Evolutionary conservation across 2,113 vertebrate species (phyloP).

Genomic region (Macquaria australasica): DNA sequence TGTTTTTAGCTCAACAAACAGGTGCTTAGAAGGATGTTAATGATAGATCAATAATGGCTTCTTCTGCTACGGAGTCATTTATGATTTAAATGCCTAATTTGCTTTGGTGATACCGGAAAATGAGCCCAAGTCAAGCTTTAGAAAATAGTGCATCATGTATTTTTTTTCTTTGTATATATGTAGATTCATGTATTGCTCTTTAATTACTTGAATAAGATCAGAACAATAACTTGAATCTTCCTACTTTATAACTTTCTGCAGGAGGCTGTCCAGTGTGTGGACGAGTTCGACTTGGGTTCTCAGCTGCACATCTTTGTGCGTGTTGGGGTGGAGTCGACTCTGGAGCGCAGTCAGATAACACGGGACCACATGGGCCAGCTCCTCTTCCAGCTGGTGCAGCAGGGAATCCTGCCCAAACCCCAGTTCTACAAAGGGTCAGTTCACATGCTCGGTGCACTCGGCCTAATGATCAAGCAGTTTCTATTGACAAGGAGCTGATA

Average conservation of each 20-base stretch:
- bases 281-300: constrained; percentile 88
- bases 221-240: neutral
- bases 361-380: constrained; percentile 97
- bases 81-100: neutral
- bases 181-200: neutral
- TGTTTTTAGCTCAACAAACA: neutral
- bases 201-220: neutral
- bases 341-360: constrained; percentile 96
- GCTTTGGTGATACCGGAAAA: neutral
- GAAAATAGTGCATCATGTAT: neutral
- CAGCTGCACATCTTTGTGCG: constrained; percentile 91
- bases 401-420: constrained; percentile 88
- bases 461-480: neutral
- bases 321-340: constrained; percentile 93
- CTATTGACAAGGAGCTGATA: neutral
- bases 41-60: neutral
- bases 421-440: constrained; percentile 95
- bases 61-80: neutral
- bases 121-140: neutral
- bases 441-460: neutral
- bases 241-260: constrained; percentile 70
- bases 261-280: constrained; percentile 96
- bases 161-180: neutral
- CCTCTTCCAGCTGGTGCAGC: constrained; percentile 91
- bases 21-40: neutral